These are phyloP conservation scores for Antheraea pernyi DNA, from an alignment of 1,140 invertebrate species.

Conservation along the genomic window DNA sequence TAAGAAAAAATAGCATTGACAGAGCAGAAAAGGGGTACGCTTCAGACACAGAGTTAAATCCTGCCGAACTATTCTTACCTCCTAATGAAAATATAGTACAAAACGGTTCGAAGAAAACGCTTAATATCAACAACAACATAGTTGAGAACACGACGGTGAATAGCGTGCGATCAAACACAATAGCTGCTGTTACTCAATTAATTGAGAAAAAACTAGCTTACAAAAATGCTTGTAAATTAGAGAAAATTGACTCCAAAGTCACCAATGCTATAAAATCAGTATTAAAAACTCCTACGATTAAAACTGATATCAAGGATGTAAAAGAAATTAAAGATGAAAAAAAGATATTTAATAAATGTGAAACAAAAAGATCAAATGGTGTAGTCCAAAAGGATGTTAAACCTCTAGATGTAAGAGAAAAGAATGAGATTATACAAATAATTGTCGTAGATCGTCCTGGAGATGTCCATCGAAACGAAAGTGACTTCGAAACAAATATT, in stretches of 20 bases:
- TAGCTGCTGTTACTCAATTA: constrained; percentile 57
- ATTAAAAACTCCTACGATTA: constrained; percentile 60
- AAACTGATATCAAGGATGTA: constrained; percentile 30
- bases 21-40: constrained; percentile 63
- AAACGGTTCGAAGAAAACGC: constrained; percentile 55
- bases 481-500: not conserved
- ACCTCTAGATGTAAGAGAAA: constrained; percentile 4
- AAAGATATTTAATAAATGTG: not conserved
- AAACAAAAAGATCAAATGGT: not conserved
- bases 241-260: constrained; percentile 65
- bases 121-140: constrained; percentile 79
- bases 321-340: constrained; percentile 37
- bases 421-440: constrained; percentile 3
- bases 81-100: constrained; percentile 56
- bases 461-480: not conserved
- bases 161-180: constrained; percentile 69
- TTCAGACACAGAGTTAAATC: constrained; percentile 59
- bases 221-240: constrained; percentile 67
- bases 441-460: not conserved
- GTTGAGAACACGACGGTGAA: constrained; percentile 67
- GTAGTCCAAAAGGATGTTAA: constrained; percentile 6
- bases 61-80: constrained; percentile 65
- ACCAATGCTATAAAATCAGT: constrained; percentile 63
- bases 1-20: constrained; percentile 80
- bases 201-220: constrained; percentile 61